phyloP scores from a whole-genome alignment of 2,113 vertebrate genomes.

The Apteryx owenii region DNA sequence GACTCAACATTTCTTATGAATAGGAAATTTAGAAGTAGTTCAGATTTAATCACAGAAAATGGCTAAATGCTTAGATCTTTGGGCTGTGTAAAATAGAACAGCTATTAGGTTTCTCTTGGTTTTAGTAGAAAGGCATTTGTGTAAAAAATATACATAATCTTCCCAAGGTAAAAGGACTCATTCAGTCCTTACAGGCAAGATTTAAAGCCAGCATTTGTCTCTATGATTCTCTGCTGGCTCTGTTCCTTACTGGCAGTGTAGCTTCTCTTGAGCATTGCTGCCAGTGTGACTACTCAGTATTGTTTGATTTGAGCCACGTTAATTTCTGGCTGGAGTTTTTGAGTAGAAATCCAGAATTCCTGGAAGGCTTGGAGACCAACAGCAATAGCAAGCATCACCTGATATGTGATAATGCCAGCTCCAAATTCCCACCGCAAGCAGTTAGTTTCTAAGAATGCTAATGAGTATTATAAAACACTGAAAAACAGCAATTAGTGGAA shows the following conservation, averaged over 20 bases:
- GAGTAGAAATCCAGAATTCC: conserved; percentile 48
- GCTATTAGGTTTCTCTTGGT: neutral
- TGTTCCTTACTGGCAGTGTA: neutral
- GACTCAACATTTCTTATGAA: neutral
- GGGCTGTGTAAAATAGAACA: neutral
- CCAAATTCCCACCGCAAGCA: neutral
- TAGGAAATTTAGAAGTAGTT: neutral
- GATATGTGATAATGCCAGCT: neutral
- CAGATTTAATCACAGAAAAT: neutral
- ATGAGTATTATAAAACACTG: neutral
- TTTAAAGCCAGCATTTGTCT: conserved; percentile 37
- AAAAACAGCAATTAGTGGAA: neutral
- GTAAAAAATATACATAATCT: conserved; percentile 24
- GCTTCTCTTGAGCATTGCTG: neutral
- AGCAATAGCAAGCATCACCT: conserved; percentile 9
- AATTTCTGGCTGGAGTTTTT: conserved; percentile 45
- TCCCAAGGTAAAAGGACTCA: conserved; percentile 25
- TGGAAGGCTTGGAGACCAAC: conserved; percentile 31
- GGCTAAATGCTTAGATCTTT: neutral
- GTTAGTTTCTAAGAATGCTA: neutral
- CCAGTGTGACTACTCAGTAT: conserved; percentile 8
- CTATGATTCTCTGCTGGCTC: neutral
- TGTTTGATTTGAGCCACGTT: neutral
- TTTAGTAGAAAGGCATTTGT: conserved; percentile 3
- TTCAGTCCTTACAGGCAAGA: neutral